Percentiles rank a stretch among this genome's conserved stretches.
phyloP scores from a whole-genome alignment of 2,797 vertebrate genomes.

The Oreochromis grahami region DNA sequence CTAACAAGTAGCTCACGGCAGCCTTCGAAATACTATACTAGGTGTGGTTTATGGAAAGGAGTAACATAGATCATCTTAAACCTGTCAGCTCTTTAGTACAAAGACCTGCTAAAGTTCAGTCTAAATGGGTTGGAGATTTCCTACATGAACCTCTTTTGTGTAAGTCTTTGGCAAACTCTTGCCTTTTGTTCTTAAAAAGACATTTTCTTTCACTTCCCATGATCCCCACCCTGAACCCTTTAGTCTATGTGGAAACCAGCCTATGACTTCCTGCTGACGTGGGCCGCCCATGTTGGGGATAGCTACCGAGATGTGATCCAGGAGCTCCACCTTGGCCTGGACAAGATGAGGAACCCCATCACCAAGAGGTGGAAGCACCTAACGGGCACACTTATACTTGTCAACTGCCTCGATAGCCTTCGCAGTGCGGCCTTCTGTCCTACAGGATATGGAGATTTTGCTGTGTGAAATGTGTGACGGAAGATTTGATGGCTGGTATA shows the following conservation, averaged over 20 bases:
- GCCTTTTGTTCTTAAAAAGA: not conserved
- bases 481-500: not conserved
- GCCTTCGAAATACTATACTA: not conserved
- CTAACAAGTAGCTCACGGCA: not conserved
- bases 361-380: constrained; percentile 97
- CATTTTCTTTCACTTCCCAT: not conserved
- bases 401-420: constrained; percentile 90
- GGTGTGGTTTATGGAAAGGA: not conserved
- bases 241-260: constrained; percentile 99
- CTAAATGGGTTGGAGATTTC: not conserved
- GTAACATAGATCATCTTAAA: not conserved
- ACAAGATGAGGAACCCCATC: constrained; percentile 96
- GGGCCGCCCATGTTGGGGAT: constrained; percentile 93
- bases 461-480: constrained; percentile 73
- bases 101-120: not conserved
- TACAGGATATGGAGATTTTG: constrained; percentile 83
- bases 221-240: not conserved
- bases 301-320: constrained; percentile 96
- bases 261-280: constrained; percentile 93
- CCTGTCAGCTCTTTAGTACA: not conserved
- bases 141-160: not conserved
- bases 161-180: not conserved
- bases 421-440: constrained; percentile 89
- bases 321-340: constrained; percentile 91
- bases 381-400: constrained; percentile 90